phyloP scores from a whole-genome alignment of 2,888 invertebrate species.

The Tubulanus polymorphus region DNA sequence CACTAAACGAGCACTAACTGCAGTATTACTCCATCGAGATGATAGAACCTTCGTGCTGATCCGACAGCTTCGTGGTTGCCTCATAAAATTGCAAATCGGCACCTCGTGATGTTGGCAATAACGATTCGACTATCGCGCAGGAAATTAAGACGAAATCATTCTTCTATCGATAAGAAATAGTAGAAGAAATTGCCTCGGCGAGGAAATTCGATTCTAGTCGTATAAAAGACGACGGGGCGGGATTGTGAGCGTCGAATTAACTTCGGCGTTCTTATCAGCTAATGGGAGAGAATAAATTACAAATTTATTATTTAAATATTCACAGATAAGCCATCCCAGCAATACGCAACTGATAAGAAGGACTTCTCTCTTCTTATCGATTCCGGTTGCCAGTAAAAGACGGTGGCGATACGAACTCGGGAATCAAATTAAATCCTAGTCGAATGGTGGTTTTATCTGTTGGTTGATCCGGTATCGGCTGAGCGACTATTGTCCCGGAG shows the following conservation, averaged over 20 bases:
- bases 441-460: no score
- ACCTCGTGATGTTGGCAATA: background rate
- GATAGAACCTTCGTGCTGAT: background rate
- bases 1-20: no score
- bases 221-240: background rate
- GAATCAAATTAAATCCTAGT: no score
- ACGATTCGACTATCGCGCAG: background rate
- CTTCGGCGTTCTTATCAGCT: background rate
- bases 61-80: background rate
- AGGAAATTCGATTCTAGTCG: background rate
- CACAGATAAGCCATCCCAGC: background rate
- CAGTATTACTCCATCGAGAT: no score
- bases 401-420: no score
- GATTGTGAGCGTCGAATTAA: background rate
- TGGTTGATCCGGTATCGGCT: no score
- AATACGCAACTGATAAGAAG: no score
- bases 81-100: conserved; percentile 4
- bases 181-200: background rate
- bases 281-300: conserved; percentile 1
- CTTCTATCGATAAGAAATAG: background rate
- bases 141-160: conserved; percentile 1
- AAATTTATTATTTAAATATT: conserved; percentile 3
- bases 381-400: no score
- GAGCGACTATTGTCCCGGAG: no score
- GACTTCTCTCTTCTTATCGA: no score